Conservation (phyloP, 2,797 vertebrate species). For the Pseudochaenichthys georgianus region DNA sequence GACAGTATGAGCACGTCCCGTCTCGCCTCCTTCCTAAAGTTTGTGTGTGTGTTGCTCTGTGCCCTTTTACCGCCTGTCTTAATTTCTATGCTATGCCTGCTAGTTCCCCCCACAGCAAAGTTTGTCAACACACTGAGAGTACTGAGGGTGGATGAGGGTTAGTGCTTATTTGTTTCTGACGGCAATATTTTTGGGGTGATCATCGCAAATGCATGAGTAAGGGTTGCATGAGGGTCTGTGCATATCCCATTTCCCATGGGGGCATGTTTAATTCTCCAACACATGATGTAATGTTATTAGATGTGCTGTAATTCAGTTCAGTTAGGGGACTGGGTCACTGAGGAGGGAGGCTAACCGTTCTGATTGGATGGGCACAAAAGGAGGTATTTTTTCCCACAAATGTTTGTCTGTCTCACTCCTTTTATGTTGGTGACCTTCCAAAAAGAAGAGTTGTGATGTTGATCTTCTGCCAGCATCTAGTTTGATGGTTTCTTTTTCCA, state of each 20-base stretch:
- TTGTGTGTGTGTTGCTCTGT: conserved; percentile 61
- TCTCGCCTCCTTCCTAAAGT: conserved; percentile 71
- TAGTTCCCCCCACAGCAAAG: conserved; percentile 68
- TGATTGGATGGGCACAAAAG: conserved; percentile 53
- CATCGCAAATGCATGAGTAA: conserved; percentile 40
- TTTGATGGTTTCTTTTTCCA: conserved; percentile 61
- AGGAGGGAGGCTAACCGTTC: conserved; percentile 37
- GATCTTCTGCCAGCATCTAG: conserved; percentile 52
- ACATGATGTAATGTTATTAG: conserved; percentile 77
- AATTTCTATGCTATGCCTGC: conserved; percentile 70
- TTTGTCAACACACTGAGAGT: conserved; percentile 67
- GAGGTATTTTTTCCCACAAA: conserved; percentile 44
- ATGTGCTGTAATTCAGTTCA: conserved; percentile 78
- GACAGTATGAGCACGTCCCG: conserved; percentile 82
- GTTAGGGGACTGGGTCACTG: conserved; percentile 48
- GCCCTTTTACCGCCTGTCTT: conserved; percentile 70
- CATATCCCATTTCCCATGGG: conserved; percentile 54
- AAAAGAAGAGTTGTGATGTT: conserved; percentile 43
- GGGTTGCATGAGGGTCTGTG: conserved; percentile 40
- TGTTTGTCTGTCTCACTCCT: conserved; percentile 45
- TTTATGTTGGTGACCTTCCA: conserved; percentile 56
- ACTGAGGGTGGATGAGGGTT: conserved; percentile 63
- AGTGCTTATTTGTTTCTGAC: conserved; percentile 48
- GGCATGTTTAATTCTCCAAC: conserved; percentile 67
- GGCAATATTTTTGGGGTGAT: conserved; percentile 38